Evolutionary conservation across 1,140 invertebrate genomes (phyloP).

Genomic region (Pseudomyrmex sp.): DNA sequence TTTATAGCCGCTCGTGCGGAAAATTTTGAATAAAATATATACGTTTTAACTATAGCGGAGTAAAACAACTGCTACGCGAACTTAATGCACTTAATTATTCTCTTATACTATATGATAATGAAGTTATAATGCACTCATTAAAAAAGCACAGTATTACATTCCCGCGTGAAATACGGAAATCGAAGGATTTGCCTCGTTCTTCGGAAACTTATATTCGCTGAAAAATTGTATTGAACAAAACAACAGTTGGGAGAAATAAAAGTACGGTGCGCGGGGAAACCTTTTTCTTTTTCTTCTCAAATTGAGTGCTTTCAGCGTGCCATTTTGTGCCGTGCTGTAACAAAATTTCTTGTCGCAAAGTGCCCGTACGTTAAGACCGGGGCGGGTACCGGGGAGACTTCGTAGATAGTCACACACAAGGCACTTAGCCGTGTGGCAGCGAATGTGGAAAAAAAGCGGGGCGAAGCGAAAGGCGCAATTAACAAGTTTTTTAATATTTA

Average conservation of each 20-base stretch:
- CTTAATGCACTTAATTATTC: background rate
- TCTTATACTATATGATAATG: background rate
- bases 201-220: background rate
- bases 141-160: background rate
- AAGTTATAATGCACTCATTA: background rate
- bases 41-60: no score
- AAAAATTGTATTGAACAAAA: background rate
- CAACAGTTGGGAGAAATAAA: background rate
- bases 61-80: slow-evolving; percentile 5
- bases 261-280: background rate
- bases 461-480: slow-evolving; percentile 8
- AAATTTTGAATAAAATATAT: background rate
- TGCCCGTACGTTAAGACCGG: slow-evolving; percentile 49
- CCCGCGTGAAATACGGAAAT: background rate
- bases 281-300: slow-evolving; percentile 11
- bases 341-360: slow-evolving; percentile 55
- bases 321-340: slow-evolving; percentile 36
- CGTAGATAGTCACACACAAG: slow-evolving; percentile 31
- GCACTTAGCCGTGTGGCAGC: background rate
- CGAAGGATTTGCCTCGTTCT: background rate
- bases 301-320: slow-evolving; percentile 47
- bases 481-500: slow-evolving; percentile 46
- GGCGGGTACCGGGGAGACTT: slow-evolving; percentile 14
- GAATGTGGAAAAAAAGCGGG: slow-evolving; percentile 3
- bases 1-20: background rate